Evolutionary conservation across 2,113 vertebrate species (phyloP).

Genomic region (Nerophis lumbriciformis): DNA sequence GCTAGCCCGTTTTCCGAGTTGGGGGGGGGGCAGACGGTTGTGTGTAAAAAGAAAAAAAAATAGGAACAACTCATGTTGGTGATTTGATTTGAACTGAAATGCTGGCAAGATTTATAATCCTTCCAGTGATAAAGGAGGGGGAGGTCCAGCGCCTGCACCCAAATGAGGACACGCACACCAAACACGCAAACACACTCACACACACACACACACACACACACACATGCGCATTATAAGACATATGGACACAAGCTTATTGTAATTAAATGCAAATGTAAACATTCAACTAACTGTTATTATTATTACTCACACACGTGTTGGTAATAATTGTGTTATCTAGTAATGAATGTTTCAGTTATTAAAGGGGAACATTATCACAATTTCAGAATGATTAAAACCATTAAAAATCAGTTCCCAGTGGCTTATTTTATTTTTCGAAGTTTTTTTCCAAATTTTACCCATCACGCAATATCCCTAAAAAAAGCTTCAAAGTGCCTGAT

Average conservation of each 20-base stretch:
- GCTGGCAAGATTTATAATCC: conserved; percentile 49
- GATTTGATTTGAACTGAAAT: conserved; percentile 68
- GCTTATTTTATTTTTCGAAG: too few species aligned
- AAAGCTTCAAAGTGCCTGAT: too few species aligned
- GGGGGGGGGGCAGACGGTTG: conserved; percentile 36
- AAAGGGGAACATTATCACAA: too few species aligned
- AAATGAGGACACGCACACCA: conserved; percentile 17
- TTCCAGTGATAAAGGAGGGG: conserved; percentile 45
- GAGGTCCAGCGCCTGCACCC: conserved; percentile 37
- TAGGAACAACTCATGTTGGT: conserved; percentile 36
- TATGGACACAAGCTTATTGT: too few species aligned
- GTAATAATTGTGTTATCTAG: too few species aligned
- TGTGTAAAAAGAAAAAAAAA: conserved; percentile 20
- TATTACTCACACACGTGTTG: too few species aligned
- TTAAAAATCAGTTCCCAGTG: too few species aligned
- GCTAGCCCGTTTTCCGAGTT: conserved; percentile 16
- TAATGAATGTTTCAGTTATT: too few species aligned
- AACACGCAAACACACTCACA: conserved; percentile 18
- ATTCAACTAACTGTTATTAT: too few species aligned
- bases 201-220: conserved; percentile 18
- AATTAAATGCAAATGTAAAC: background rate
- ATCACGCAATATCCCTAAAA: too few species aligned
- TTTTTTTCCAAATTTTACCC: too few species aligned
- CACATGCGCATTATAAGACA: background rate
- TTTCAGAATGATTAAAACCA: too few species aligned